Evolutionary conservation across 1,140 invertebrate genomes (phyloP), one percentile per base, ranked within the genome.

Genomic region (Popillia japonica): DNA sequence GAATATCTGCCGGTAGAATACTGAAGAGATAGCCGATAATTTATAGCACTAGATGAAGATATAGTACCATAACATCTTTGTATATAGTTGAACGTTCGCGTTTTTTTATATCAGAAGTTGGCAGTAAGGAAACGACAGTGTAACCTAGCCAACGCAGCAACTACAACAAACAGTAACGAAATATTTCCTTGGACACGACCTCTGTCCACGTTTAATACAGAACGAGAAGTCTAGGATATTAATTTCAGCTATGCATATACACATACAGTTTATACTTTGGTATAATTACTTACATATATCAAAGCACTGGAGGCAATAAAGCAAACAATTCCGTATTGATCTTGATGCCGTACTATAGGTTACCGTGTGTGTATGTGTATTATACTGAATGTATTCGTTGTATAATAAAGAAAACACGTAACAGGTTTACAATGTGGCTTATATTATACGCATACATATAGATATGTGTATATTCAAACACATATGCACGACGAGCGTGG

Each of bases 221-320:
- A 55, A 55, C 14, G n/a, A 55, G 48, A 55, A 17, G 48, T 55
- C 14, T n/a, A n/a, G 48, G 14, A 55, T 17, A 55, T 55, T 55
- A 55, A 55, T 55, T 55, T 55, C 14, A 55, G 48, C 48, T 55
- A 55, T 55, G 48, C 48, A 55, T 55, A 17, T 14, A 55, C 48
- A 55, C 48, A 55, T 55, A 17, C 48, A 17, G 48, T 17, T 55
- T 55, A 55, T 55, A 55, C 48, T 55, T 55, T 55, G 48, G 14
- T 55, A 55, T 55, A 55, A 55, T 55, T 55, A 55, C 48, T 55
- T 55, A 55, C 48, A 55, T 55, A 55, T 55, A 55, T 55, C 48
- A 55, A 48, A 55, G 48, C 48, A 55, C 48, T 55, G n/a, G 48
- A 17, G 48, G 48, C 48, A 55, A 55, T 55, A 55, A 55, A 55